A percentile compares a stretch with the other conserved stretches of the same genome.
Conservation (phyloP, 2,113 vertebrate genomes). For the Zingel zingel region DNA sequence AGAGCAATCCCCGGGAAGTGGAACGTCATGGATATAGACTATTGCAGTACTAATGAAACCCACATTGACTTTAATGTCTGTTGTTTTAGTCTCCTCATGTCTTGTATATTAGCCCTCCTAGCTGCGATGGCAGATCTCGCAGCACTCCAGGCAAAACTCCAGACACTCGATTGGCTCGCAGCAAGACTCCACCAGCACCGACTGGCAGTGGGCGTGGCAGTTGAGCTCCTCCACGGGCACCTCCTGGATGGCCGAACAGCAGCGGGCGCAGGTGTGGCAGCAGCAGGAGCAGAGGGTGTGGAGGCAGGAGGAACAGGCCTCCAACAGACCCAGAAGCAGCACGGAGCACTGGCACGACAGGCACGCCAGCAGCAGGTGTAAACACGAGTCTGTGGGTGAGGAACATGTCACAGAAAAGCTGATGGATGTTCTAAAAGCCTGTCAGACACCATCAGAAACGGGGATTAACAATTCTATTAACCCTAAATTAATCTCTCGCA, state of each 20-base stretch:
- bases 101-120: constrained; percentile 43
- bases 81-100: neutral
- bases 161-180: constrained; percentile 80
- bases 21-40: too few species aligned
- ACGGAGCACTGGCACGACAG: constrained; percentile 65
- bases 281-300: constrained; percentile 72
- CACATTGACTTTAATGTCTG: neutral
- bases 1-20: too few species aligned
- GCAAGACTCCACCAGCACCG: constrained; percentile 82
- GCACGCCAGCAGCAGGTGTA: constrained; percentile 80
- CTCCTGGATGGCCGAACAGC: constrained; percentile 63
- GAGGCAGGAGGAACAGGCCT: constrained; percentile 52
- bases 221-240: constrained; percentile 77
- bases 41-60: neutral
- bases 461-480: constrained; percentile 73
- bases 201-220: constrained; percentile 82
- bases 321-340: constrained; percentile 65
- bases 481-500: constrained; percentile 73
- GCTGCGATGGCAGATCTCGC: constrained; percentile 77
- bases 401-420: neutral
- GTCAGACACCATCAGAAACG: constrained; percentile 35
- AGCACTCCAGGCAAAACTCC: constrained; percentile 83
- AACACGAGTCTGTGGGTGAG: constrained; percentile 59
- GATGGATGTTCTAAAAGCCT: constrained; percentile 24
- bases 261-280: constrained; percentile 76